A percentile compares a stretch with the other conserved stretches of the same genome.
phyloP scores from a whole-genome alignment of 35 echinoderm and acorn worm genomes.

The Chiridota heheva region DNA sequence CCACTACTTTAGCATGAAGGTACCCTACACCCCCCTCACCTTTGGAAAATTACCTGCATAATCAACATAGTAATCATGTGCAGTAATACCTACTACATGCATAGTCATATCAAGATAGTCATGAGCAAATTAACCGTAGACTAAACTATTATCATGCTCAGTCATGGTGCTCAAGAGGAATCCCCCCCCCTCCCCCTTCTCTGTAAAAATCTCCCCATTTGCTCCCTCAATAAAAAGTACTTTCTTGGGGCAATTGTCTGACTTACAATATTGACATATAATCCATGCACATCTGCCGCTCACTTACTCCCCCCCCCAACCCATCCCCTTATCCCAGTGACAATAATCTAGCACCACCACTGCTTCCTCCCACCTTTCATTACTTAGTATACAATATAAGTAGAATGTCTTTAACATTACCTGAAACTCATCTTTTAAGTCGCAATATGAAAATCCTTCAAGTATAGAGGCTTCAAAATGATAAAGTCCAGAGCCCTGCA shows the following conservation, averaged over 20 bases:
- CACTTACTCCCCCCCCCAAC: background rate
- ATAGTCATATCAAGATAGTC: too few relatives aligned
- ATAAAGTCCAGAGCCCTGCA: conserved; percentile 86
- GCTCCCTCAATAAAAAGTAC: background rate
- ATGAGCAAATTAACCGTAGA: too few relatives aligned
- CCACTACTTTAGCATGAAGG: too few relatives aligned
- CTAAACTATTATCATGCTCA: too few relatives aligned
- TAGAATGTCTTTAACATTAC: conserved; percentile 14
- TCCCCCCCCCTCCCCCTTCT: too few relatives aligned
- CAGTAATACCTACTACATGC: too few relatives aligned
- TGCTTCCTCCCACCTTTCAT: background rate
- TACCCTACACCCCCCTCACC: too few relatives aligned
- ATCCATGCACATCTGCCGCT: background rate
- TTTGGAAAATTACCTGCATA: too few relatives aligned
- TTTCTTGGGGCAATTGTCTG: background rate
- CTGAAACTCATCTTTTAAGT: conserved; percentile 95
- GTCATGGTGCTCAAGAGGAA: too few relatives aligned
- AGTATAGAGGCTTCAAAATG: conserved; percentile 75
- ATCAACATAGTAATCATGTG: too few relatives aligned
- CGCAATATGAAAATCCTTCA: conserved; percentile 82
- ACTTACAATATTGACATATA: background rate
- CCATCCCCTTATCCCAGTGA: background rate
- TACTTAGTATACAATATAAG: background rate
- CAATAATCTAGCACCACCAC: background rate
- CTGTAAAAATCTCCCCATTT: too few relatives aligned